Conservation (phyloP, 2,888 invertebrate genomes). For the Elmis aenea region DNA sequence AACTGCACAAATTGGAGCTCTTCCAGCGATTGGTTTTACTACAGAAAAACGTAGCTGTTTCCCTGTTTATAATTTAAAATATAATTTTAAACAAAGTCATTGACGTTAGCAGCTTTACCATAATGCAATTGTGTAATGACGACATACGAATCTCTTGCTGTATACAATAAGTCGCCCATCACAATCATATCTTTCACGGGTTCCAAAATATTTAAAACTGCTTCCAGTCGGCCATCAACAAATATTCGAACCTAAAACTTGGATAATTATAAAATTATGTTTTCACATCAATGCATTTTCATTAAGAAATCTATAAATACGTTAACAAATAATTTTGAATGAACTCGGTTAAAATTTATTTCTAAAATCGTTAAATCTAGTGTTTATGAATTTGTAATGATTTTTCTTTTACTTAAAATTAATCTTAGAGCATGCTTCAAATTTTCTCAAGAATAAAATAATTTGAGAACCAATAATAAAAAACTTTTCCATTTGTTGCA, state of each 20-base stretch:
- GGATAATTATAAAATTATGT: too few species aligned
- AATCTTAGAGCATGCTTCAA: too few species aligned
- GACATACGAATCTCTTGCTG: constrained; percentile 58
- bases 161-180: constrained; percentile 53
- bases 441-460: too few species aligned
- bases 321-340: too few species aligned
- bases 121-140: constrained; percentile 55
- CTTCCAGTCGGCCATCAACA: constrained; percentile 50
- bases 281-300: too few species aligned
- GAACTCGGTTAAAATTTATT: too few species aligned
- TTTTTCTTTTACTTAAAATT: too few species aligned
- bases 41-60: constrained; percentile 1
- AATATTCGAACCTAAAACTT: constrained; percentile 53
- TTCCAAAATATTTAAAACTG: constrained; percentile 54
- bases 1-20: constrained; percentile 51
- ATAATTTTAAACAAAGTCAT: constrained; percentile 16
- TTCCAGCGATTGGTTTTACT: constrained; percentile 50
- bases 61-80: constrained; percentile 27
- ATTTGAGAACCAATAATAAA: too few species aligned
- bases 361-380: too few species aligned
- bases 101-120: constrained; percentile 38
- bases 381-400: too few species aligned
- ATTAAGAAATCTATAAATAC: too few species aligned
- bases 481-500: too few species aligned
- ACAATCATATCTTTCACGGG: constrained; percentile 59